These are phyloP conservation scores for Lepidurus arcticus DNA, from an alignment of 1,140 invertebrate genomes.

Conservation along the genomic window DNA sequence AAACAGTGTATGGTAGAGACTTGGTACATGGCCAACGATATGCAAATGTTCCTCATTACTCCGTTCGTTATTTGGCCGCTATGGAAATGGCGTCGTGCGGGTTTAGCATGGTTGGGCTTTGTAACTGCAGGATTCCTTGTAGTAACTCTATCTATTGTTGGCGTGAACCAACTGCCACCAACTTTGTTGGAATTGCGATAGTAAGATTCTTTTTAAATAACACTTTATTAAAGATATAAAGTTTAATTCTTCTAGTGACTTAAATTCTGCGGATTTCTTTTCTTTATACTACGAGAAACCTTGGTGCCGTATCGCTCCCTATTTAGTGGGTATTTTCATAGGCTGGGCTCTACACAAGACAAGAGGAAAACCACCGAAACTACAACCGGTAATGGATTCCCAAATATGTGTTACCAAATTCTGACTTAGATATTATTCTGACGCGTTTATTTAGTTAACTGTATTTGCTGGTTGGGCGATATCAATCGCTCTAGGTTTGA, in stretches of 20 bases:
- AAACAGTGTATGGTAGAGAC: conserved; percentile 33
- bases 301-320: background rate
- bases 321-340: conserved; percentile 12
- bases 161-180: background rate
- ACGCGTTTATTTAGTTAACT: background rate
- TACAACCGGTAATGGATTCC: background rate
- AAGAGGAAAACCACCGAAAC: background rate
- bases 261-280: background rate
- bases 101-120: conserved; percentile 2
- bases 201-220: background rate
- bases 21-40: conserved; percentile 33
- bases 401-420: background rate
- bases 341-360: background rate
- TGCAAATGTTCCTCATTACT: conserved; percentile 32
- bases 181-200: background rate
- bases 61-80: conserved; percentile 32
- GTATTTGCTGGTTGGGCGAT: conserved; percentile 51
- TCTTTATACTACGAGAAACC: background rate
- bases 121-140: conserved; percentile 25
- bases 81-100: conserved; percentile 28
- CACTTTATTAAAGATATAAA: background rate
- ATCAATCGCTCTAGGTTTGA: conserved; percentile 47
- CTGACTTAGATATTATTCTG: background rate
- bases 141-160: conserved; percentile 17
- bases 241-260: background rate